phyloP scores from a whole-genome alignment of 1,140 invertebrate genomes.

The Trichogramma pretiosum region DNA sequence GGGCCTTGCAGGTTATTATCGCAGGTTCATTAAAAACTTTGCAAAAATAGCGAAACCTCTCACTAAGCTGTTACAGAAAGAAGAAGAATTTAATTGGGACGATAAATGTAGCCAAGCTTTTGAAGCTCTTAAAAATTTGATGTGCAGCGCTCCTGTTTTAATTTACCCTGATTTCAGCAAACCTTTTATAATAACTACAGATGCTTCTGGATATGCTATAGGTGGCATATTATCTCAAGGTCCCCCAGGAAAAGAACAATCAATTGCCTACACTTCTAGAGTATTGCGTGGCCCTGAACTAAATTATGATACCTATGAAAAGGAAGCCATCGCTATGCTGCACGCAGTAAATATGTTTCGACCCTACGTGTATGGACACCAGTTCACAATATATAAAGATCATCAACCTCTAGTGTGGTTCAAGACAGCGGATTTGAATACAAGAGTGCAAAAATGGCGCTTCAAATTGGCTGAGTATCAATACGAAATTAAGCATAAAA shows the following conservation, averaged over 20 bases:
- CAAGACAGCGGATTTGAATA: no score
- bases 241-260: slow-evolving; percentile 20
- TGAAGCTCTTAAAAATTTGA: slow-evolving; percentile 19
- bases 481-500: slow-evolving; percentile 28
- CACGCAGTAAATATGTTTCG: slow-evolving; percentile 29
- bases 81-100: slow-evolving; percentile 18
- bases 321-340: slow-evolving; percentile 35
- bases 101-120: slow-evolving; percentile 8
- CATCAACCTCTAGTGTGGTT: slow-evolving; percentile 36
- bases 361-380: slow-evolving; percentile 30
- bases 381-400: slow-evolving; percentile 39
- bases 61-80: slow-evolving; percentile 26
- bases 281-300: not conserved
- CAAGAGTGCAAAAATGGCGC: slow-evolving; percentile 31
- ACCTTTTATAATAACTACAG: slow-evolving; percentile 24
- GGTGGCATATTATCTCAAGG: slow-evolving; percentile 26
- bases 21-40: slow-evolving; percentile 24
- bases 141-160: slow-evolving; percentile 20
- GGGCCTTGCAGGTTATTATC: slow-evolving; percentile 25
- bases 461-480: slow-evolving; percentile 32
- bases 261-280: slow-evolving; percentile 24
- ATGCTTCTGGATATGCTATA: slow-evolving; percentile 28
- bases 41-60: slow-evolving; percentile 27
- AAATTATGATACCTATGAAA: slow-evolving; percentile 22
- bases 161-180: slow-evolving; percentile 22